Evolutionary conservation across 37 sponge, comb jelly and placozoan species (phyloP), one percentile per base, ranked within the genome.

Genomic region (Aphrocallistes beatrix): DNA sequence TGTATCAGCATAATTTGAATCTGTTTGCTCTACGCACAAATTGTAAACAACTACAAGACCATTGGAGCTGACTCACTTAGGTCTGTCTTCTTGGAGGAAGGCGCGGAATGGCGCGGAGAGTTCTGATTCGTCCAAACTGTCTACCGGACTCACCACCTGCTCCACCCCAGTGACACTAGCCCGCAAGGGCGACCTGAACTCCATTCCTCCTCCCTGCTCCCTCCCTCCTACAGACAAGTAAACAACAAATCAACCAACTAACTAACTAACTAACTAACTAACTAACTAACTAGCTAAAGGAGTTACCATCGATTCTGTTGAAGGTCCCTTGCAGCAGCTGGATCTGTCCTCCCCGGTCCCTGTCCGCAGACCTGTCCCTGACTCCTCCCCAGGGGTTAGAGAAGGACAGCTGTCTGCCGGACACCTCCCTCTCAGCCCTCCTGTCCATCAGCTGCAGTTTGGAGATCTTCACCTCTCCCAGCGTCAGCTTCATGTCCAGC

Each of bases 361-460:
- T 3, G n/a, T 60, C 75, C 34, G 75, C 10, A 60, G 10, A 19
- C 34, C 75, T 30, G 34, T 6, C 8, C 10, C 45, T 6, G 13
- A 13, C 10, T 19, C 17, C 34, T 19, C 17, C 34, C 75, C 75
- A 60, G 17, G 75, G 28, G 28, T 30, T 60, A 8, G 34, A 30
- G n/a, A 60, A 60, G 6, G 75, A 60, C 34, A 60, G 6, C 75
- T 60, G 10, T 32, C 75, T 30, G 17, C 32, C 8, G 75, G 25
- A 3, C 6, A 6, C 3, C 28, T 60, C 75, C 75, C 75, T 60
- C 75, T 60, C 75, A 6, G 75, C 75, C 75, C 75, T 21, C 3
- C 75, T 3, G 75, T 60, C 75, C 75, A 60, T 30, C 75, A 60
- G 75, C 75, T 60, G 75, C 32, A 60, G 75, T 13, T 60, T 60